phyloP scores from a whole-genome alignment of 2,113 vertebrate species.

The Nibea coibor region DNA sequence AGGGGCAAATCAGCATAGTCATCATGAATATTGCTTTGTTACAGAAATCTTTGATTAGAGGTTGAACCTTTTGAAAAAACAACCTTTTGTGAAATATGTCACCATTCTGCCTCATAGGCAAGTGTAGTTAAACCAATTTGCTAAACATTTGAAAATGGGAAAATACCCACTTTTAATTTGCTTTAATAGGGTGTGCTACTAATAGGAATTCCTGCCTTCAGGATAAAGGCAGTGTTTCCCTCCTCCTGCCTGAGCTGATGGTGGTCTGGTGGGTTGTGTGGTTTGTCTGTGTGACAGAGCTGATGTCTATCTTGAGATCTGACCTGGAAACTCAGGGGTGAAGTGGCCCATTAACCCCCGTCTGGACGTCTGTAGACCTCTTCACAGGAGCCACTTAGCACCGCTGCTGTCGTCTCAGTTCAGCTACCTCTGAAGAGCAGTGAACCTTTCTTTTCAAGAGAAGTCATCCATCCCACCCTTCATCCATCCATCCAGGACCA shows the following conservation, averaged over 20 bases:
- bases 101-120: background rate
- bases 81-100: background rate
- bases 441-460: slow-evolving; percentile 31
- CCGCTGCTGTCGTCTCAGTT: slow-evolving; percentile 42
- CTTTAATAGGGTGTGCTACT: no score
- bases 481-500: slow-evolving; percentile 9
- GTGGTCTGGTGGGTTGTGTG: background rate
- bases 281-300: slow-evolving; percentile 9
- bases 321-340: slow-evolving; percentile 59
- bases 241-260: background rate
- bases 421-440: slow-evolving; percentile 24
- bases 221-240: background rate
- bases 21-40: background rate
- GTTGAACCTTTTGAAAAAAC: background rate
- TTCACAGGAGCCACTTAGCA: slow-evolving; percentile 56
- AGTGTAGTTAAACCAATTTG: background rate
- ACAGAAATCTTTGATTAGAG: background rate
- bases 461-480: slow-evolving; percentile 36
- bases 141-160: background rate
- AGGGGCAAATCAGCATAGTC: background rate
- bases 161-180: background rate
- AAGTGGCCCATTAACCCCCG: slow-evolving; percentile 71
- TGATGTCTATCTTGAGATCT: slow-evolving; percentile 46
- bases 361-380: slow-evolving; percentile 35
- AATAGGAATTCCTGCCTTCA: background rate